Percentiles rank a stretch among this genome's conserved stretches.
phyloP scores from a whole-genome alignment of 2,797 vertebrate genomes.

The Sebastes baramenuke region DNA sequence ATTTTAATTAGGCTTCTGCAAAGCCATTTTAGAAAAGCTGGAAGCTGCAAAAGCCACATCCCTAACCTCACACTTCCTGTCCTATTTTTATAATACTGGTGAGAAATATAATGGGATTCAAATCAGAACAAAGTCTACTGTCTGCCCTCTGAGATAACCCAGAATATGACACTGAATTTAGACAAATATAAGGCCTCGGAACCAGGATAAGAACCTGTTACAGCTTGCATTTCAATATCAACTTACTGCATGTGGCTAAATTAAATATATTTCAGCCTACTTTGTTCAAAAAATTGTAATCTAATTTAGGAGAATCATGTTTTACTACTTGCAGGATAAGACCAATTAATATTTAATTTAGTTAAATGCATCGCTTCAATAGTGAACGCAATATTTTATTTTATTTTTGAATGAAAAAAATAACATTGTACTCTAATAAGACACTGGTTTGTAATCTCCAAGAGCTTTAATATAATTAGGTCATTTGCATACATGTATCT shows the following conservation, averaged over 20 bases:
- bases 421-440: neutral
- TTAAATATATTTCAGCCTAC: neutral
- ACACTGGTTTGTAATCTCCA: conserved; percentile 3
- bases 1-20: neutral
- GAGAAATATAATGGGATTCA: neutral
- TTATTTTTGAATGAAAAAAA: neutral
- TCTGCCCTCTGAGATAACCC: neutral
- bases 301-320: neutral
- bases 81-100: neutral
- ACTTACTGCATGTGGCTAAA: neutral
- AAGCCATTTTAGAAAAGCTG: neutral
- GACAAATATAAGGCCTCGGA: neutral
- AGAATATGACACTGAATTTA: neutral
- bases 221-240: neutral
- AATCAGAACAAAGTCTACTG: neutral
- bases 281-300: neutral
- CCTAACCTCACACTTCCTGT: neutral
- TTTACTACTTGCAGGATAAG: neutral
- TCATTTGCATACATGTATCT: conserved; percentile 37
- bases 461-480: conserved; percentile 39
- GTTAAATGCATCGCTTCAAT: neutral
- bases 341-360: conserved; percentile 12
- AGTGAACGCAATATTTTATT: neutral
- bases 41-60: neutral
- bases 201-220: neutral